Conservation (phyloP, 2,113 vertebrate species). For the Indri indri region DNA sequence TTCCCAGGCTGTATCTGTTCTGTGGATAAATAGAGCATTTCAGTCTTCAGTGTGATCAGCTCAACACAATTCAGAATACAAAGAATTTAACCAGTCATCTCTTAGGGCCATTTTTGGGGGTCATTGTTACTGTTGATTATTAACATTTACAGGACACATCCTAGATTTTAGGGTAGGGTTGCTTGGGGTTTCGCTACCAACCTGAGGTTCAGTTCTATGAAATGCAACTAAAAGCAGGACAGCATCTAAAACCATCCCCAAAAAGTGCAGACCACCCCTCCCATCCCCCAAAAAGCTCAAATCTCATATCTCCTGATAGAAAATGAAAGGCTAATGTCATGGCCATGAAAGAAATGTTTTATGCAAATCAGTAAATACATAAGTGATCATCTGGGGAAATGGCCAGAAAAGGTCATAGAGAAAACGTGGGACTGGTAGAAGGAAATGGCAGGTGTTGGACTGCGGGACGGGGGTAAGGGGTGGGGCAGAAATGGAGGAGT, state of each 20-base stretch:
- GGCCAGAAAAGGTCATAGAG: conserved; percentile 39
- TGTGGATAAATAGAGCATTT: conserved; percentile 85
- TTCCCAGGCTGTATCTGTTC: conserved; percentile 89
- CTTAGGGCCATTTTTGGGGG: not conserved
- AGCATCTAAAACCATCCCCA: not conserved
- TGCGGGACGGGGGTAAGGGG: not conserved
- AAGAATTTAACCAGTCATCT: not conserved
- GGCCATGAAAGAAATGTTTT: conserved; percentile 57
- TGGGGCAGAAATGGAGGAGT: not conserved
- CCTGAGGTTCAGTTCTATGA: conserved; percentile 36
- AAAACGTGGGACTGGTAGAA: conserved; percentile 52
- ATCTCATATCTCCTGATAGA: conserved; percentile 39
- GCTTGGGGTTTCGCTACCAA: not conserved
- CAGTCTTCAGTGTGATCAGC: conserved; percentile 58
- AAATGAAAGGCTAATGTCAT: conserved; percentile 51
- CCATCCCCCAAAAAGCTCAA: conserved; percentile 13
- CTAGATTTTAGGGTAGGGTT: not conserved
- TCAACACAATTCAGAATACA: conserved; percentile 20
- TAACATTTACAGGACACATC: conserved; percentile 5
- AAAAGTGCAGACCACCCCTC: not conserved
- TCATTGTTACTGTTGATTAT: not conserved
- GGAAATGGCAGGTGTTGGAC: not conserved
- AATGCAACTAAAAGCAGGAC: conserved; percentile 26
- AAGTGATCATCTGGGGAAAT: not conserved
- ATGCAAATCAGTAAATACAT: conserved; percentile 36